These are phyloP conservation scores for Drosophila meridionalis DNA, from an alignment of 2,888 invertebrate genomes.

Conservation along the genomic window DNA sequence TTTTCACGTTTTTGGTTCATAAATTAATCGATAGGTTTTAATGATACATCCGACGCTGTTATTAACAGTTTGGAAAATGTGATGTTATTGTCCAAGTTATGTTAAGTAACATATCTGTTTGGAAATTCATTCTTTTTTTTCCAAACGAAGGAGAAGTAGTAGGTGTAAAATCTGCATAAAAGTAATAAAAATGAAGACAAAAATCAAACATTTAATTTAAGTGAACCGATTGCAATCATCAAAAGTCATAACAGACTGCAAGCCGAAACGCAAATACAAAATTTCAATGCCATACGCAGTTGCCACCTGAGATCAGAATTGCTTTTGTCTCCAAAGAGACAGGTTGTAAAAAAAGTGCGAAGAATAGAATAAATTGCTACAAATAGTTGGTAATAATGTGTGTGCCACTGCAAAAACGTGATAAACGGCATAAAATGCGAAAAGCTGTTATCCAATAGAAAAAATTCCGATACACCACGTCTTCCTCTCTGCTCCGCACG, in stretches of 20 bases:
- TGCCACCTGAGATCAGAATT: conserved; percentile 34
- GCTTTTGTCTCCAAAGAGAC: conserved; percentile 40
- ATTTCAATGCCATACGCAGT: conserved; percentile 28
- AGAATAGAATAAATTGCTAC: conserved; percentile 30
- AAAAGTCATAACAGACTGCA: neutral
- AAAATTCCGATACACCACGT: conserved; percentile 68
- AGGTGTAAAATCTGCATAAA: conserved; percentile 40
- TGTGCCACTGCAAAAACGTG: conserved; percentile 37
- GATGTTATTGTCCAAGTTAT: conserved; percentile 24
- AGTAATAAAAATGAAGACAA: conserved; percentile 29
- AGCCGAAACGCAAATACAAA: conserved; percentile 4
- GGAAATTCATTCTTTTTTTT: conserved; percentile 57
- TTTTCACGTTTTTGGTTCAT: neutral
- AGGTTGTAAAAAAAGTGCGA: conserved; percentile 50
- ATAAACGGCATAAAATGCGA: conserved; percentile 49
- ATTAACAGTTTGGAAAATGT: conserved; percentile 20
- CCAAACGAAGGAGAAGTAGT: conserved; percentile 48
- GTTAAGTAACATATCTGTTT: conserved; percentile 47
- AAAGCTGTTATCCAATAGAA: conserved; percentile 75
- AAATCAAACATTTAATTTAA: conserved; percentile 13
- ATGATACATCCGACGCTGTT: neutral
- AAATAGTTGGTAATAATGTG: conserved; percentile 34
- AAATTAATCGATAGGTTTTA: neutral
- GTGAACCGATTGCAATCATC: conserved; percentile 17
- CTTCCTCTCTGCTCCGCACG: conserved; percentile 29